phyloP scores from a whole-genome alignment of 2,888 invertebrate genomes.

The Hipparchia sbordonii region DNA sequence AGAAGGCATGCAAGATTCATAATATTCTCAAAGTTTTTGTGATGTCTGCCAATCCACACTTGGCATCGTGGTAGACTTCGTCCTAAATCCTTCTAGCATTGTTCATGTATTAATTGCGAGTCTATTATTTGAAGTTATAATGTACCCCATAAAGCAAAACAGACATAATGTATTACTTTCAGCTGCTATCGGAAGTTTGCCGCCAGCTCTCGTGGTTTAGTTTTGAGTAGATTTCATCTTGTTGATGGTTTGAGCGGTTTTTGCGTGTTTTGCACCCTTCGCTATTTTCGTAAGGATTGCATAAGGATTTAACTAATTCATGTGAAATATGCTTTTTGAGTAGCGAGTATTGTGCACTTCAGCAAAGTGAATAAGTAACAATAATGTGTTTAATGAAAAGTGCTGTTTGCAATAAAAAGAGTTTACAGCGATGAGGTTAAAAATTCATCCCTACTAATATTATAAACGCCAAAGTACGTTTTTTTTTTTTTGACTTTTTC shows the following conservation, averaged over 20 bases:
- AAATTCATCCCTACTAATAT: background rate
- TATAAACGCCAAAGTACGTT: too few relatives aligned
- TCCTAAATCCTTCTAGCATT: too few relatives aligned
- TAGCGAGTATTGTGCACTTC: conserved; percentile 3
- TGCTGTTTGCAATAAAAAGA: conserved; percentile 17
- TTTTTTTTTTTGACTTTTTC: too few relatives aligned
- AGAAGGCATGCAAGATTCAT: too few relatives aligned
- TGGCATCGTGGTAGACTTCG: too few relatives aligned
- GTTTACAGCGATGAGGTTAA: too few relatives aligned
- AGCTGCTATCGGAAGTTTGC: background rate
- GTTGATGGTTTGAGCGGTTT: conserved; percentile 41
- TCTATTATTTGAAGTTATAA: too few relatives aligned
- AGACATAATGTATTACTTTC: too few relatives aligned
- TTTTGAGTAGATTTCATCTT: conserved; percentile 43
- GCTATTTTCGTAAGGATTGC: conserved; percentile 1
- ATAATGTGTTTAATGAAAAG: conserved; percentile 10
- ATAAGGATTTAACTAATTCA: conserved; percentile 8
- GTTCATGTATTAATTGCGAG: too few relatives aligned
- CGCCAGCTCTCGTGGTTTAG: conserved; percentile 17
- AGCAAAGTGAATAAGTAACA: background rate
- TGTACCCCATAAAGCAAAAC: too few relatives aligned
- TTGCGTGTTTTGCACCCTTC: conserved; percentile 13
- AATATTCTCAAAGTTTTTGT: too few relatives aligned
- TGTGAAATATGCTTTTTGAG: conserved; percentile 10
- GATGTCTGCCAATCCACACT: too few relatives aligned